These are phyloP conservation scores for Chloropsis hardwickii DNA, from an alignment of 2,113 vertebrate species.

Conservation along the genomic window DNA sequence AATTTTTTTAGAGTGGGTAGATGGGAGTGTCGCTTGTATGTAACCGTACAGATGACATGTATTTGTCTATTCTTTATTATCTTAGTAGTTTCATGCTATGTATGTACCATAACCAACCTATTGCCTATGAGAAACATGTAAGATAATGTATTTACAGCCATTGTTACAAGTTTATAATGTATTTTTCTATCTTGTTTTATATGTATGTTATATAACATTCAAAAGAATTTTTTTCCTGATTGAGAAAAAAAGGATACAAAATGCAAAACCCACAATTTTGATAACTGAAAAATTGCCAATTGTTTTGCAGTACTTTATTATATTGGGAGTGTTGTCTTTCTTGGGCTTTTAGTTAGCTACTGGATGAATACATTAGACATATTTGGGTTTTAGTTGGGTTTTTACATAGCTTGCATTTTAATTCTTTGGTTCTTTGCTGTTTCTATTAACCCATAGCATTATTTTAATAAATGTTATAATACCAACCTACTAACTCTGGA, in stretches of 20 bases:
- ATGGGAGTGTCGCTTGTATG: conserved; percentile 83
- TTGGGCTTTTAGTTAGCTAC: conserved; percentile 85
- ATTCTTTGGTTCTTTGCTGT: conserved; percentile 91
- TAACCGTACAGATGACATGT: conserved; percentile 78
- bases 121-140: conserved; percentile 90
- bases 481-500: conserved; percentile 96
- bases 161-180: conserved; percentile 99
- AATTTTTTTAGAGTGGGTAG: conserved; percentile 81
- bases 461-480: conserved; percentile 98
- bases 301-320: conserved; percentile 89
- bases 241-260: conserved; percentile 84
- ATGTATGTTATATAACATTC: conserved; percentile 99
- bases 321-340: conserved; percentile 82
- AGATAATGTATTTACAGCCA: conserved; percentile 95
- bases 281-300: conserved; percentile 85
- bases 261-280: conserved; percentile 84
- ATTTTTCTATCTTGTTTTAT: conserved; percentile 99
- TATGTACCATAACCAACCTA: conserved; percentile 88
- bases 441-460: conserved; percentile 91
- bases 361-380: conserved; percentile 83
- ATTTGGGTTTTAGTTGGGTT: conserved; percentile 84
- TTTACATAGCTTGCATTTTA: conserved; percentile 92
- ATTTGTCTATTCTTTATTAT: conserved; percentile 81
- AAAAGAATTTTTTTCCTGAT: conserved; percentile 92
- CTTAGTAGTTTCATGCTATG: conserved; percentile 81